phyloP scores from a whole-genome alignment of 2,888 invertebrate species.

The Melanchra persicariae region DNA sequence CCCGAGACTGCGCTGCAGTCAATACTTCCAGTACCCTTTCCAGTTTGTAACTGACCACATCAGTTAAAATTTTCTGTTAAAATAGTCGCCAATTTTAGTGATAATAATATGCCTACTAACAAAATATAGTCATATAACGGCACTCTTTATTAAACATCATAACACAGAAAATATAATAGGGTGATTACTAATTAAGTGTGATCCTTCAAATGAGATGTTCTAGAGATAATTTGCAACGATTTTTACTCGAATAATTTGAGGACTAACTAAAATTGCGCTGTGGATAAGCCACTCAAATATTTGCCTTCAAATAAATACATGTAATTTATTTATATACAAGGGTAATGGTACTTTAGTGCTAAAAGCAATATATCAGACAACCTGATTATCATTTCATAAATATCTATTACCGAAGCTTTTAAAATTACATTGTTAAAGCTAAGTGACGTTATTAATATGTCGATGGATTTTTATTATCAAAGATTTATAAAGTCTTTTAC shows the following conservation, averaged over 20 bases:
- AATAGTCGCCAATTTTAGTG: background rate
- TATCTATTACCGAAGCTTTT: conserved; percentile 6
- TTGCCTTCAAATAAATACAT: background rate
- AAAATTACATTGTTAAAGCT: conserved; percentile 22
- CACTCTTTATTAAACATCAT: no score
- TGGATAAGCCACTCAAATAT: background rate
- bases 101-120: no score
- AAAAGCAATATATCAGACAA: conserved; percentile 9
- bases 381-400: conserved; percentile 15
- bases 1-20: conserved; percentile 36
- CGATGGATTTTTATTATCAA: conserved; percentile 4
- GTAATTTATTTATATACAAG: background rate
- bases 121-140: no score
- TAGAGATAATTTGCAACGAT: no score
- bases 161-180: no score
- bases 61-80: conserved; percentile 3
- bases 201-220: no score
- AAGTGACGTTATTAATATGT: conserved; percentile 6
- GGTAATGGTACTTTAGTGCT: no score
- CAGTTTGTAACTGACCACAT: conserved; percentile 33
- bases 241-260: no score
- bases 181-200: no score
- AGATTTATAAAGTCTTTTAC: conserved; percentile 17
- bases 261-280: background rate
- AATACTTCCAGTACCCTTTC: conserved; percentile 35